Conservation (phyloP, 2,113 vertebrate genomes). For the Pipra filicauda region DNA sequence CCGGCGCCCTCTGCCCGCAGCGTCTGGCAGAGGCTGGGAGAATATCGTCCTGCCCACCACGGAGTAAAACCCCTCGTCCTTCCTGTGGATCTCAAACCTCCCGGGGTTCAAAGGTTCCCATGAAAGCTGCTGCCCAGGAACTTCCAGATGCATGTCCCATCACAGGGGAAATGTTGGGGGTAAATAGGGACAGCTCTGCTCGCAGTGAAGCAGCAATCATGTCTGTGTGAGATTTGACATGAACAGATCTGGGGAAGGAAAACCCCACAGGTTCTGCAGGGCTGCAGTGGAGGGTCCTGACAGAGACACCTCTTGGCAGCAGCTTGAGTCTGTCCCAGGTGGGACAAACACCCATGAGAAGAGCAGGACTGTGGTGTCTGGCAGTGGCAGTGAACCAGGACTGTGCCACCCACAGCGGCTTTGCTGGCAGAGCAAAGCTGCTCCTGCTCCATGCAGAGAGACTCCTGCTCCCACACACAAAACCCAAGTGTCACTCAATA, state of each 20-base stretch:
- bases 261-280: neutral
- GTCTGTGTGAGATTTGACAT: accelerated
- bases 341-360: neutral
- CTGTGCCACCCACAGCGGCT: neutral
- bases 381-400: neutral
- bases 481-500: neutral
- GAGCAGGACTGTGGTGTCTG: neutral
- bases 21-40: neutral
- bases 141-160: neutral
- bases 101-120: neutral
- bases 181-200: neutral
- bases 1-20: neutral
- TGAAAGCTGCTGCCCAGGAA: neutral
- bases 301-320: neutral
- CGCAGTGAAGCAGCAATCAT: neutral
- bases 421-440: neutral
- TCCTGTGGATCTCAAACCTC: accelerated
- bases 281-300: neutral
- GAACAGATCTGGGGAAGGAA: neutral
- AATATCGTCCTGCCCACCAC: neutral
- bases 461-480: neutral
- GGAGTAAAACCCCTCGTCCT: neutral
- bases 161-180: accelerated
- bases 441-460: neutral
- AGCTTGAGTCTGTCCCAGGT: neutral